Percentiles rank a stretch among this genome's conserved stretches.
These are phyloP conservation scores for Siderastrea siderea DNA, from an alignment of 92 coral and sea anemone genomes.

Conservation along the genomic window DNA sequence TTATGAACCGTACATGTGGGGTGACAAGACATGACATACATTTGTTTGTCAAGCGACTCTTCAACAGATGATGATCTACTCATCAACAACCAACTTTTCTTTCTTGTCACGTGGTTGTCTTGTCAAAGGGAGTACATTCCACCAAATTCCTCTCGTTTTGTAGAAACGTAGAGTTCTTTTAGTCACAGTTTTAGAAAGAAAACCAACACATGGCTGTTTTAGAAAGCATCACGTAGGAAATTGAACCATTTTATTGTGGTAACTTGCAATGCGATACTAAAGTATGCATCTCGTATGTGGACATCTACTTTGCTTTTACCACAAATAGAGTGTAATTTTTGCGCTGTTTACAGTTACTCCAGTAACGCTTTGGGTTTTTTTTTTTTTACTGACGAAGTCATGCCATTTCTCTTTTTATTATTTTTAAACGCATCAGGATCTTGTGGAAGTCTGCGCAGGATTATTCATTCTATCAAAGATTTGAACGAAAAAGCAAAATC, in stretches of 20 bases:
- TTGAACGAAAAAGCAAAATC: too few species aligned
- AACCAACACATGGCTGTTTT: not conserved
- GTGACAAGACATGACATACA: not conserved
- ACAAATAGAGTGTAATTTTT: too few species aligned
- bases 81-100: not conserved
- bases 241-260: not conserved
- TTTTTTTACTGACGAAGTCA: too few species aligned
- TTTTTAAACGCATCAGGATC: not conserved
- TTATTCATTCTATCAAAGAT: not conserved
- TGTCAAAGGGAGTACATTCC: too few species aligned
- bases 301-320: not conserved
- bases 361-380: too few species aligned
- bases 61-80: not conserved
- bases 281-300: not conserved
- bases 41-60: not conserved
- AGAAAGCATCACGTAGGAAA: not conserved
- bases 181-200: not conserved
- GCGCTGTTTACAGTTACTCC: too few species aligned
- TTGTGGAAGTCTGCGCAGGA: not conserved
- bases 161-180: not conserved
- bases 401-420: not conserved
- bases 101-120: not conserved
- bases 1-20: too few species aligned
- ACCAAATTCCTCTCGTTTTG: not conserved
- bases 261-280: not conserved